These are phyloP conservation scores for Leuctra nigra DNA, from an alignment of 2,888 invertebrate genomes.

Conservation along the genomic window DNA sequence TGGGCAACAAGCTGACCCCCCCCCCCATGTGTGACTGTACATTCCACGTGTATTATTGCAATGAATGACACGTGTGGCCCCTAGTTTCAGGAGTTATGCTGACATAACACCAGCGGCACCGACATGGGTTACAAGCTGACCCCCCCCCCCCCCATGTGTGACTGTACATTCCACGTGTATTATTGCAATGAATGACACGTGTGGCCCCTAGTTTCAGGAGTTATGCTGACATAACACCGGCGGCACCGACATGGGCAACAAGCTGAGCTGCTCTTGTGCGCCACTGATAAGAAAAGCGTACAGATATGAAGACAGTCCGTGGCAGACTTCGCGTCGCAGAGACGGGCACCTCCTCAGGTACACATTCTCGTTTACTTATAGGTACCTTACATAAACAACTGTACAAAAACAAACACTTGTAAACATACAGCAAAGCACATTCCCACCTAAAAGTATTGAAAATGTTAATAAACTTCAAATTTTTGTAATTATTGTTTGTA, in stretches of 20 bases:
- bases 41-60: no score
- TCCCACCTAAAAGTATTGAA: no score
- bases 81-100: conserved; percentile 23
- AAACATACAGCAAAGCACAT: no score
- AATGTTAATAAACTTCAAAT: no score
- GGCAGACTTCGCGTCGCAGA: conserved; percentile 79
- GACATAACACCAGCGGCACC: conserved; percentile 46
- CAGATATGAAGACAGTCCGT: conserved; percentile 93
- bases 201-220: conserved; percentile 20
- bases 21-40: no score
- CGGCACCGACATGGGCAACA: conserved; percentile 75
- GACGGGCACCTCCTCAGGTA: conserved; percentile 86
- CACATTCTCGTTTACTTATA: no score
- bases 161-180: background rate
- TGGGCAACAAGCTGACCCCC: conserved; percentile 96
- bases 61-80: background rate
- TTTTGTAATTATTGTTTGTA: no score
- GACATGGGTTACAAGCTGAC: conserved; percentile 97
- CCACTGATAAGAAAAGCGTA: conserved; percentile 94
- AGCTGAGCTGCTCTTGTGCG: conserved; percentile 94
- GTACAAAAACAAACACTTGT: no score
- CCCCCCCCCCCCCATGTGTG: conserved; percentile 67
- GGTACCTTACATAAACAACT: no score
- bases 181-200: background rate
- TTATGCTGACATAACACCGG: conserved; percentile 26